Base-by-base conservation (phyloP, 2,113 vertebrate species). In the Willisornis vidua region DNA sequence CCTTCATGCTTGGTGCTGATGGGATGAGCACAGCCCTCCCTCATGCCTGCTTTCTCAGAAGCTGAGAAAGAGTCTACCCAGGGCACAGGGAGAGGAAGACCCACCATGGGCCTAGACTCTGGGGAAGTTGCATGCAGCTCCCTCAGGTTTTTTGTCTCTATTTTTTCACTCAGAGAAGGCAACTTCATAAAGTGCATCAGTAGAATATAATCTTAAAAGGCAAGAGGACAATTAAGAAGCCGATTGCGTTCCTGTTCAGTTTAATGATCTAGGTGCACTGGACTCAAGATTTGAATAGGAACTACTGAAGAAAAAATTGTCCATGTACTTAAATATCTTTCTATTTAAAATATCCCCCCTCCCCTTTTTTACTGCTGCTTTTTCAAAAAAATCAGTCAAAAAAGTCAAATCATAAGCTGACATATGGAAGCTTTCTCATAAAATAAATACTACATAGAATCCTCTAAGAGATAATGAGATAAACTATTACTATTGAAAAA, bases 401-500 rank as follows among this genome's bases (percentile, higher is more conserved):
- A 81, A 87, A 46, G 25, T 87, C 31, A 94, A 90, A 89, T 66
- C 20, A 37, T 45, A 85, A 75, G 16, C 45, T 63, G 35, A 28
- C 22, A 90, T 58, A 73, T 43, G 62, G 31, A 84, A 85, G 33
- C 22, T 73, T 67, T 96, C 81, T 84, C 51, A 51, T 89, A 86
- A 96, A 96, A 95, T 94, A 84, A 96, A 97, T 81, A 90, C 88
- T 78, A 90, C 62, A 92, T 49, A 20, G 78, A 96, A 84, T 87
- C 58, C 14, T 96, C 76, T 78, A 67, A 77, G 75, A 94, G 71
- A 93, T 96, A 97, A 96, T 92, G 82, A 95, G 65, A 82, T 29
- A 91, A 97, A 94, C n/a, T 51, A 95, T 96, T 96, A 96, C 58
- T 88, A 96, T 59, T 76, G 51, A 96, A 92, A 94, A 98, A 95